These are phyloP conservation scores for Aramus guarauna DNA, from an alignment of 2,113 vertebrate species.

Conservation along the genomic window DNA sequence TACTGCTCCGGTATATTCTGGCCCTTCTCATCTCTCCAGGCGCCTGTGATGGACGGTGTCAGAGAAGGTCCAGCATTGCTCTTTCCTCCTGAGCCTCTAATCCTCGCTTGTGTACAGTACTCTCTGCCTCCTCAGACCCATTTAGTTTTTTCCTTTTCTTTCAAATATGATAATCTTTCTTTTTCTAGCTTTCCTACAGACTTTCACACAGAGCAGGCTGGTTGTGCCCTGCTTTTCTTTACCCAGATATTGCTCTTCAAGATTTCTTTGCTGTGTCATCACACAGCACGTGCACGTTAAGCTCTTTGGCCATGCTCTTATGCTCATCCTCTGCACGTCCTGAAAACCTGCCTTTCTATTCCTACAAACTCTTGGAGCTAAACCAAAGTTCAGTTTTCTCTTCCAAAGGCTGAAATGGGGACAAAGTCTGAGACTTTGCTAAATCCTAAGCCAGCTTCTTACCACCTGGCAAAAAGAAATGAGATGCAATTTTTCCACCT, in stretches of 20 bases:
- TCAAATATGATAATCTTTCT: background rate
- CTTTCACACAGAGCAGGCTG: background rate
- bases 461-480: slow-evolving; percentile 11
- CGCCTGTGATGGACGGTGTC: background rate
- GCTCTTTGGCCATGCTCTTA: rapidly evolving
- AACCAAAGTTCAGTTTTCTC: background rate
- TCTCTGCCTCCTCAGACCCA: background rate
- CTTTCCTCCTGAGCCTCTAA: background rate
- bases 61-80: background rate
- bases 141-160: background rate
- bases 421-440: background rate
- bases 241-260: background rate
- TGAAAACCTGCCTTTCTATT: background rate
- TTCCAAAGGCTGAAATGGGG: background rate
- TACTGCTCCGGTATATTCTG: background rate
- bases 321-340: background rate
- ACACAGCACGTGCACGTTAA: rapidly evolving
- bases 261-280: background rate
- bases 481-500: background rate
- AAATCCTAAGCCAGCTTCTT: background rate
- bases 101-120: background rate
- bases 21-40: background rate
- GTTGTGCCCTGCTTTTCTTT: background rate
- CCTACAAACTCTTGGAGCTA: background rate
- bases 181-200: background rate